Evolutionary conservation across 2,888 invertebrate genomes (phyloP).

Genomic region (Melangyna quadrimaculata): DNA sequence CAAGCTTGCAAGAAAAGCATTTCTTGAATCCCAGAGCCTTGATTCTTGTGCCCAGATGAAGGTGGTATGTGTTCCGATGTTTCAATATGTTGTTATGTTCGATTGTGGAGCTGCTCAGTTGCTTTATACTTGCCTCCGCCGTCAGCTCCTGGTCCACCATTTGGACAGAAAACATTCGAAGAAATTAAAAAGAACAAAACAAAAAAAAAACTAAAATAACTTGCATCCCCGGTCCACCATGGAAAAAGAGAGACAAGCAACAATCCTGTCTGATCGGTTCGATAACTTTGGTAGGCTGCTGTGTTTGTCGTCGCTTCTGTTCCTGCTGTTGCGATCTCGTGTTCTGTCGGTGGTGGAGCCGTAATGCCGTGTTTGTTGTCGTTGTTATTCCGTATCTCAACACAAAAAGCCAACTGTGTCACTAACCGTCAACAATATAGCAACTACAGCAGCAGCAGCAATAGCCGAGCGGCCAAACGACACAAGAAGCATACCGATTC

Average conservation of each 20-base stretch:
- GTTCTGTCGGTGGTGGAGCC: slow-evolving; percentile 44
- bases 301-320: slow-evolving; percentile 71
- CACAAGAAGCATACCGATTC: slow-evolving; percentile 62
- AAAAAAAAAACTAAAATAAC: slow-evolving; percentile 2
- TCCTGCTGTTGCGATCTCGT: slow-evolving; percentile 67
- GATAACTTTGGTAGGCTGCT: slow-evolving; percentile 70
- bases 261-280: slow-evolving; percentile 71
- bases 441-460: neutral
- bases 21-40: slow-evolving; percentile 32
- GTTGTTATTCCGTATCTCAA: slow-evolving; percentile 63
- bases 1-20: slow-evolving; percentile 11
- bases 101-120: slow-evolving; percentile 34
- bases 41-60: slow-evolving; percentile 57
- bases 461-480: slow-evolving; percentile 5
- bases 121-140: neutral
- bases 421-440: slow-evolving; percentile 42
- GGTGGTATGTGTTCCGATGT: slow-evolving; percentile 68
- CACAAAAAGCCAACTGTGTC: slow-evolving; percentile 68
- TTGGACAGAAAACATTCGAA: slow-evolving; percentile 24
- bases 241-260: slow-evolving; percentile 46
- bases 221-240: slow-evolving; percentile 26
- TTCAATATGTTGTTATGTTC: slow-evolving; percentile 67
- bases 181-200: slow-evolving; percentile 22
- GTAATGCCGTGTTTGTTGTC: slow-evolving; percentile 66
- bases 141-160: neutral